These are phyloP conservation scores for Asobara japonica DNA, from an alignment of 1,140 invertebrate genomes.

Conservation along the genomic window DNA sequence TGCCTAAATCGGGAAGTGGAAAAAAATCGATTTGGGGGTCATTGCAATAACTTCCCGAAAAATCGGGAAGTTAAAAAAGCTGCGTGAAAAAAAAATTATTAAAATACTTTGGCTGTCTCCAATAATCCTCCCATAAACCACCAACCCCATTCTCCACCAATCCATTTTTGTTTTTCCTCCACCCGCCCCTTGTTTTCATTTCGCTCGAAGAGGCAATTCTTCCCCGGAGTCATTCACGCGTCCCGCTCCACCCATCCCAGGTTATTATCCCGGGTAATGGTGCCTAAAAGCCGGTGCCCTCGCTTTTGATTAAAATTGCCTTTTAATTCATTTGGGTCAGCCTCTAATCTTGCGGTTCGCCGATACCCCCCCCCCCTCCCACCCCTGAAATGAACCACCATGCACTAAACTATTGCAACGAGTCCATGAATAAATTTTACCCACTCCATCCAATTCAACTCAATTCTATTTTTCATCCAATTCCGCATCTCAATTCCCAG, in stretches of 20 bases:
- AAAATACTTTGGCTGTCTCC: too few species aligned
- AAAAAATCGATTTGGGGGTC: too few species aligned
- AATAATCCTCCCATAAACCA: too few species aligned
- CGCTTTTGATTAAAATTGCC: conserved; percentile 42
- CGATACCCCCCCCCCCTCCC: conserved; percentile 1
- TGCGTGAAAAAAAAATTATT: too few species aligned
- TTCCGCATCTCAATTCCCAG: not conserved
- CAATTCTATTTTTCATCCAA: not conserved
- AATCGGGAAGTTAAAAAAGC: too few species aligned
- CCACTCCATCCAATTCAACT: not conserved
- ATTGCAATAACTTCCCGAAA: too few species aligned
- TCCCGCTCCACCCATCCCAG: conserved; percentile 27
- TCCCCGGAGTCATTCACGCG: not conserved
- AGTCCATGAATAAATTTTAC: conserved; percentile 3
- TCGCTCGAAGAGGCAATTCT: not conserved
- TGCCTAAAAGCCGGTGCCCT: conserved; percentile 38
- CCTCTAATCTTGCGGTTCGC: conserved; percentile 36
- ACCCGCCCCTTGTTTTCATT: conserved; percentile 22
- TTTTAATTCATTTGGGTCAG: conserved; percentile 42
- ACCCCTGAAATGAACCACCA: not conserved
- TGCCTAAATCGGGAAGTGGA: too few species aligned
- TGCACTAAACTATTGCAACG: conserved; percentile 1
- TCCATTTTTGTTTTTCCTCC: too few species aligned
- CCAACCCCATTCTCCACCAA: too few species aligned
- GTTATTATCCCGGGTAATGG: conserved; percentile 38